Conservation (phyloP, 2,888 invertebrate genomes). For the Meta bourneti region DNA sequence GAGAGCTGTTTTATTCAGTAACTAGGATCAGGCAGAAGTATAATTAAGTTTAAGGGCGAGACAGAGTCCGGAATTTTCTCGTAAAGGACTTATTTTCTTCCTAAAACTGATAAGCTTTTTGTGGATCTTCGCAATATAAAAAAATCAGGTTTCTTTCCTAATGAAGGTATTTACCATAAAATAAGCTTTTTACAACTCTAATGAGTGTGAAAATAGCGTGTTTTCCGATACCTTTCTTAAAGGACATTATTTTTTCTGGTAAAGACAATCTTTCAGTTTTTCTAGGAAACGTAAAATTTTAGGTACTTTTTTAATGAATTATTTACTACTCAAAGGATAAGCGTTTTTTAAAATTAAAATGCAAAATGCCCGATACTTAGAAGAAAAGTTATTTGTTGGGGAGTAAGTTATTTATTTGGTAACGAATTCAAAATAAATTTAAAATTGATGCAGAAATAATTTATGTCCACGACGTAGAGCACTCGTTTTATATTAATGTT, state of each 20-base stretch:
- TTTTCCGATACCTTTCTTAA: neutral
- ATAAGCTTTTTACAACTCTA: neutral
- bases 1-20: neutral
- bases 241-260: neutral
- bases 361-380: neutral
- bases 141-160: neutral
- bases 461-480: too few species aligned
- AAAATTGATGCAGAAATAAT: too few species aligned
- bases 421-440: too few species aligned
- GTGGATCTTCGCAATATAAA: neutral
- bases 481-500: too few species aligned
- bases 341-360: neutral
- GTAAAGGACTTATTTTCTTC: neutral
- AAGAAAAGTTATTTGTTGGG: too few species aligned
- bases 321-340: neutral
- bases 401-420: too few species aligned
- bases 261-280: neutral
- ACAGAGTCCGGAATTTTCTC: neutral
- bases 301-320: neutral
- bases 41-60: neutral
- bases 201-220: neutral
- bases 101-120: neutral
- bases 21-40: neutral
- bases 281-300: neutral
- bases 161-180: slow-evolving; percentile 1